These are phyloP conservation scores for Notoglanidium macrostoma DNA, from an alignment of 2,797 vertebrate genomes.

Conservation along the genomic window DNA sequence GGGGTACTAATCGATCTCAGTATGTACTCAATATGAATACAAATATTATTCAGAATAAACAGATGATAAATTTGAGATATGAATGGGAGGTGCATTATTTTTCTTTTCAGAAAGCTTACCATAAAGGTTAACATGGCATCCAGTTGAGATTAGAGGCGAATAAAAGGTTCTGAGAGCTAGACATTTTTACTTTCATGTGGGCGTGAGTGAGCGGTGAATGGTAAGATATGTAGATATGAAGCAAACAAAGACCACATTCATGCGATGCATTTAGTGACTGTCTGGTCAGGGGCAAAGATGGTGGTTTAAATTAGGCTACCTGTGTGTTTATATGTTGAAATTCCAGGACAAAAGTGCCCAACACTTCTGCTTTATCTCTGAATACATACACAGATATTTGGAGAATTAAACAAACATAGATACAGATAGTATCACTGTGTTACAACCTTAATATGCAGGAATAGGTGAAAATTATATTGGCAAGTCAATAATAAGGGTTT, in stretches of 20 bases:
- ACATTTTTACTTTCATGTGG: background rate
- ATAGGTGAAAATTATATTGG: background rate
- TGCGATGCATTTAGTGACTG: background rate
- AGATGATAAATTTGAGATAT: background rate
- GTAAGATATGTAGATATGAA: background rate
- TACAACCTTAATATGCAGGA: background rate
- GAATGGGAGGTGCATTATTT: background rate
- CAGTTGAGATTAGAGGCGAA: background rate
- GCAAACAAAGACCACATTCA: background rate
- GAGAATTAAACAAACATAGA: background rate
- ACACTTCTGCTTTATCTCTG: background rate
- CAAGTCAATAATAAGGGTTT: background rate
- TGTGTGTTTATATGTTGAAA: background rate
- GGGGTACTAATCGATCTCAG: too few species aligned
- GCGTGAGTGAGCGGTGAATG: background rate
- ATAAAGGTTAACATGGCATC: background rate
- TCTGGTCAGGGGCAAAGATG: background rate
- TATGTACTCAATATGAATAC: background rate
- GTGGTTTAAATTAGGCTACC: background rate
- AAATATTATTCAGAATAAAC: background rate
- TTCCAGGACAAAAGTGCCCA: background rate
- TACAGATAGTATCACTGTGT: background rate
- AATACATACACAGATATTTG: background rate
- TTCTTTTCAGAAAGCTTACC: background rate
- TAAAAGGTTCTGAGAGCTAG: background rate